Base-by-base conservation (phyloP, 2,113 vertebrate species). In the Potamarius usumacintae region DNA sequence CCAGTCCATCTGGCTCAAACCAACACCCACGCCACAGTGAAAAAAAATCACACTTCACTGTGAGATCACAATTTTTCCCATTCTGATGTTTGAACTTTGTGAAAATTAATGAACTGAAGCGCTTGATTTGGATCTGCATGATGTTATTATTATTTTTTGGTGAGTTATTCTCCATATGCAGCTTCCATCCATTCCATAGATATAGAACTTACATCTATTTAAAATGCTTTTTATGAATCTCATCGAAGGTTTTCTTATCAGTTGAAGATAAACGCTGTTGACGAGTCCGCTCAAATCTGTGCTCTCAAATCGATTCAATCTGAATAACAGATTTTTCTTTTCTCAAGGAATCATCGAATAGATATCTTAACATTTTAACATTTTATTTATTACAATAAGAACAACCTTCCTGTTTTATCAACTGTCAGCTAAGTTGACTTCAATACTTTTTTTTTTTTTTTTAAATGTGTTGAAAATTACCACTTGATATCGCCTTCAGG, bases 381-480 rank as follows among this genome's bases (percentile, higher is more conserved):
- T 42, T 42, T 42, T 42, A 78, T 63, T 78, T 85, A 50, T 6
- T 52, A 62, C 53, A 85, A 30, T 55, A 65, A 65, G 22, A 30
- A 15, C 22, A 20, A 34, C 9, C 42, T 50, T 57, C 15, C 5
- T 58, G 76, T 83, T 76, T 87, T 65, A 50, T 87, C 81, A 83
- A 65, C 69, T 84, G 81, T 88, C 87, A 84, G 55, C 82, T 63
- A 69, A 84, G 71, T 84, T 84, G 69, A 79, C 62, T 69, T 84
- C 72, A 53, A 84, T 34, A 53, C 63, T 22, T 67, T 79, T 85
- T 86, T 86, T 62, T 86, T 62, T 69, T 11, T 84, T 71, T 63
- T 20, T 71, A n/a, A 18, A 72, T 89, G 30, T 85, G 82, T 84
- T 82, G 25, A n/a, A 88, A 85, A 58, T 81, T 86, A 83, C 91